Percentiles rank a stretch among this genome's conserved stretches.
Conservation (phyloP, 2,113 vertebrate genomes). For the Megatriorchis doriae region DNA sequence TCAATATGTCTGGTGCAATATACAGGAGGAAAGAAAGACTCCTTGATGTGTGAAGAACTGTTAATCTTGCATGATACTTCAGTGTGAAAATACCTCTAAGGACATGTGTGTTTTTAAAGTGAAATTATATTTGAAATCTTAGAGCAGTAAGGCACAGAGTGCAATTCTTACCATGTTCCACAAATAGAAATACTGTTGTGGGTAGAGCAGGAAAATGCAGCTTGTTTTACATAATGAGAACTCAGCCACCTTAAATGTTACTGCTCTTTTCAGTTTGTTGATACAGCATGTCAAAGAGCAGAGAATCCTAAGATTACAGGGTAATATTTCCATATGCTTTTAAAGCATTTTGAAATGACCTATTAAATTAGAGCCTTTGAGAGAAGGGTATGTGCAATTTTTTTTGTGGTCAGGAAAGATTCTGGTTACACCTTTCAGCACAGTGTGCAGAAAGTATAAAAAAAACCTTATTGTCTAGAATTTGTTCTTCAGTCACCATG, state of each 20-base stretch:
- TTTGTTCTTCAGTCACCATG: not conserved
- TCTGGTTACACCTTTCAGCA: not conserved
- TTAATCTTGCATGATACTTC: conserved; percentile 22
- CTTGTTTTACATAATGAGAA: conserved; percentile 56
- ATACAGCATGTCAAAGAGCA: not conserved
- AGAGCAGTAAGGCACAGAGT: not conserved
- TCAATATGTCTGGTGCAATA: conserved; percentile 44
- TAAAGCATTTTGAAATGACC: not conserved
- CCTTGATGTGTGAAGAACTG: not conserved
- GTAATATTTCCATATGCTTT: not conserved
- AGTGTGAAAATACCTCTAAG: not conserved
- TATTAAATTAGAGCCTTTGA: not conserved
- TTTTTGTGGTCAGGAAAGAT: not conserved
- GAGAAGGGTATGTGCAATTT: not conserved
- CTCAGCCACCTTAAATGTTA: conserved; percentile 30
- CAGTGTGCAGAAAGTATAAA: not conserved
- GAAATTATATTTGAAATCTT: conserved; percentile 3
- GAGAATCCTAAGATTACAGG: not conserved
- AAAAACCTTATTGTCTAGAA: not conserved
- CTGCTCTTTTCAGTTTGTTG: conserved; percentile 5
- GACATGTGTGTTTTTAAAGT: not conserved
- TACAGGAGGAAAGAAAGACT: not conserved
- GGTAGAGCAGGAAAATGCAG: conserved; percentile 41
- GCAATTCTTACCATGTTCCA: not conserved
- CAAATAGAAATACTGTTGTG: conserved; percentile 12